Conservation (phyloP, 1,140 invertebrate genomes). For the Amyelois transitella region DNA sequence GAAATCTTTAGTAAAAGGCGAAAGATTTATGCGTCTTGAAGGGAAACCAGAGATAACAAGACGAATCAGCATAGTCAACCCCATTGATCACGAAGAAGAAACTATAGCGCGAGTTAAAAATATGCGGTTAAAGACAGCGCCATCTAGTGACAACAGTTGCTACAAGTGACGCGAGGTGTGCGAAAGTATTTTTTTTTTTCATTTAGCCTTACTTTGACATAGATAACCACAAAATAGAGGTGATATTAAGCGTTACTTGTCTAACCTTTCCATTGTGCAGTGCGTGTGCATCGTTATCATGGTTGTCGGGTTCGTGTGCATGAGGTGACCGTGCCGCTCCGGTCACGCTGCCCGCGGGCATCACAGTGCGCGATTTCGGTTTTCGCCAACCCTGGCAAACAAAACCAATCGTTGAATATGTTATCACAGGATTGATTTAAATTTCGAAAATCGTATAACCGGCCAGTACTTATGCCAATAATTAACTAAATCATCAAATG, state of each 20-base stretch:
- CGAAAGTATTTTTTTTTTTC: too few relatives aligned
- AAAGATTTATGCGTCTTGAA: conserved; percentile 3
- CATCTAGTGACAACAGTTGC: background rate
- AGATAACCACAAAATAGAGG: too few relatives aligned
- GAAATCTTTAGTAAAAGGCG: conserved; percentile 4
- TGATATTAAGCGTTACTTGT: too few relatives aligned
- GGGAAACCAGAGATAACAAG: conserved; percentile 1
- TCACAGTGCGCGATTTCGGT: conserved; percentile 82
- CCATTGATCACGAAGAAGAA: too few relatives aligned
- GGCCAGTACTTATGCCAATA: too few relatives aligned
- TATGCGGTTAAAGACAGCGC: background rate
- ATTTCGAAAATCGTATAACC: too few relatives aligned
- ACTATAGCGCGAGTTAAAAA: background rate
- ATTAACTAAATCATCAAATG: too few relatives aligned
- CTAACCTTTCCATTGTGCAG: conserved; percentile 55
- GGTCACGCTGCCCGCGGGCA: conserved; percentile 62
- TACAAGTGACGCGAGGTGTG: too few relatives aligned
- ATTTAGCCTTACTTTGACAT: too few relatives aligned
- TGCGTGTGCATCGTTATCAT: conserved; percentile 53
- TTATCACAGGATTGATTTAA: too few relatives aligned
- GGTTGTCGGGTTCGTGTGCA: conserved; percentile 62
- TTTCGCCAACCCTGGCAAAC: conserved; percentile 81
- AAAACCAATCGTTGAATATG: too few relatives aligned
- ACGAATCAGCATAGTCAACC: background rate
- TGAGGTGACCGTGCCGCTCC: conserved; percentile 42